These are phyloP conservation scores for Drosophila nigrodunni DNA, from an alignment of 1,140 invertebrate species.

Conservation along the genomic window DNA sequence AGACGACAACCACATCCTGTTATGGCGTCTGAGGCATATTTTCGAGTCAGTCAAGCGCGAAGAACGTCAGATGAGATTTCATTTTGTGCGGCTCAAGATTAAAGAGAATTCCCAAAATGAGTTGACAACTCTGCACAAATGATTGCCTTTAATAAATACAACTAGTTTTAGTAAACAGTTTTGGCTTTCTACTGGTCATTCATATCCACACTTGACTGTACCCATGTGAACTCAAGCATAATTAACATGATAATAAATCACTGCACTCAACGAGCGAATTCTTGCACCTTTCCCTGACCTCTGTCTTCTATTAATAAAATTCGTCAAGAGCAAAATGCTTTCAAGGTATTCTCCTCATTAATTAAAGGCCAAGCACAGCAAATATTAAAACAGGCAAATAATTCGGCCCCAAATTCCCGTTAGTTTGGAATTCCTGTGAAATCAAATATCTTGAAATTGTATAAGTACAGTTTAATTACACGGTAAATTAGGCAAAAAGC, in stretches of 20 bases:
- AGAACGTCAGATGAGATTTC: conserved; percentile 61
- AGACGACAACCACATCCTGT: conserved; percentile 54
- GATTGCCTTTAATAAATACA: neutral
- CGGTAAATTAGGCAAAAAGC: neutral
- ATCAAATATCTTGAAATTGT: neutral
- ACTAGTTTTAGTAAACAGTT: too few species aligned
- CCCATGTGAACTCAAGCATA: conserved; percentile 60
- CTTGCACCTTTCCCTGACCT: neutral
- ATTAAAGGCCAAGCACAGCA: neutral
- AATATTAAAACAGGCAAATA: too few species aligned
- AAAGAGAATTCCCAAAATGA: conserved; percentile 51
- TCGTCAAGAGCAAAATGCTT: neutral
- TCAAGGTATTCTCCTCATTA: conserved; percentile 13
- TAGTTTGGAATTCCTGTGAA: neutral
- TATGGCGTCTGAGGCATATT: conserved; percentile 45
- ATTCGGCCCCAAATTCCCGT: too few species aligned
- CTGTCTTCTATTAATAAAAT: conserved; percentile 27
- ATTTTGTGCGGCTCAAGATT: conserved; percentile 58
- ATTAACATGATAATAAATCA: conserved; percentile 72
- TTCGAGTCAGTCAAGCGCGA: conserved; percentile 59
- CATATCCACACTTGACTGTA: conserved; percentile 45
- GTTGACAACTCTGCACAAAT: conserved; percentile 54
- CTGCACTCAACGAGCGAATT: neutral
- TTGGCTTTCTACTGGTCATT: too few species aligned
- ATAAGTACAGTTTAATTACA: conserved; percentile 1